Evolutionary conservation across 2,888 invertebrate genomes (phyloP).

Genomic region (Stenurella melanura): DNA sequence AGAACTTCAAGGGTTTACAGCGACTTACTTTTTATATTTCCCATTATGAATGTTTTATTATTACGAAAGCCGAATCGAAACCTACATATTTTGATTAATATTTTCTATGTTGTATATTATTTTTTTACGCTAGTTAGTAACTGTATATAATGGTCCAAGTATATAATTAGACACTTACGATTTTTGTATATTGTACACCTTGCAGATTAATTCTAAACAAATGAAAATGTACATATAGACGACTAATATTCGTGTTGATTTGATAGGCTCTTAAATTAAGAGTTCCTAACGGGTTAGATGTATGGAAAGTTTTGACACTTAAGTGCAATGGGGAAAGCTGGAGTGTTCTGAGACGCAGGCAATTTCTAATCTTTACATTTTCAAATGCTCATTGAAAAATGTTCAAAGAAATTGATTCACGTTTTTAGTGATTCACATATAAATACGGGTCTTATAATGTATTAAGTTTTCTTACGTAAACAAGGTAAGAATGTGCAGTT

Average conservation of each 20-base stretch:
- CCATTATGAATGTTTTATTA: neutral
- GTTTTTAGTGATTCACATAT: too few species aligned
- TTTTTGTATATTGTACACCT: slow-evolving; percentile 14
- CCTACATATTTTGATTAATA: slow-evolving; percentile 31
- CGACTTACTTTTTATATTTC: too few species aligned
- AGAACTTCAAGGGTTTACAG: too few species aligned
- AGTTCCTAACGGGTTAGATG: neutral
- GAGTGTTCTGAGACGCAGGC: neutral
- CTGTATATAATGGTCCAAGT: slow-evolving; percentile 30
- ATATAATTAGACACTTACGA: slow-evolving; percentile 22
- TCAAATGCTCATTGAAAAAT: too few species aligned
- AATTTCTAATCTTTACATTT: neutral
- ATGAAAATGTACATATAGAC: neutral
- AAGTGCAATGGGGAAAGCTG: neutral
- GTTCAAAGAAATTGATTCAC: too few species aligned
- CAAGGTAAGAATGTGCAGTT: too few species aligned
- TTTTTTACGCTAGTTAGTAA: slow-evolving; percentile 21
- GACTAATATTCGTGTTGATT: neutral
- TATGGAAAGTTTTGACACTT: neutral
- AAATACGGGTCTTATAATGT: too few species aligned
- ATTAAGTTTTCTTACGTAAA: too few species aligned
- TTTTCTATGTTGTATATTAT: slow-evolving; percentile 22
- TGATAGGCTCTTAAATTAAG: neutral
- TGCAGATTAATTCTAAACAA: neutral
- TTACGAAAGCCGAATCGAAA: neutral